phyloP scores from a whole-genome alignment of 1,140 invertebrate species.

The Lepidurus couesii region DNA sequence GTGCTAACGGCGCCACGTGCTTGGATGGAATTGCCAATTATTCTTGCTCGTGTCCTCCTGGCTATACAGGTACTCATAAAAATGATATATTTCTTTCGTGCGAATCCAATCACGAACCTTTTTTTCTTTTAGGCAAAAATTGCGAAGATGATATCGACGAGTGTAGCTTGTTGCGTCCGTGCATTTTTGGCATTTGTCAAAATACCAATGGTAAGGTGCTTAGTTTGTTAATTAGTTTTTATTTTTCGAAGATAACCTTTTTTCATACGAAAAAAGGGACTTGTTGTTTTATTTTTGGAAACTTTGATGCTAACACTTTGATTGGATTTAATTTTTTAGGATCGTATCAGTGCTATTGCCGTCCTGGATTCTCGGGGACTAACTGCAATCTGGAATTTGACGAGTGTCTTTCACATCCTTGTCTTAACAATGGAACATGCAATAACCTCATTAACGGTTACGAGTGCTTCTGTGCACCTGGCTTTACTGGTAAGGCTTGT shows the following conservation, averaged over 20 bases:
- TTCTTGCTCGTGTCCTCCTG: slow-evolving; percentile 69
- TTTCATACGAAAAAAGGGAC: not conserved
- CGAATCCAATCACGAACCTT: slow-evolving; percentile 33
- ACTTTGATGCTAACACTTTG: not conserved
- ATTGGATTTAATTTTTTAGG: slow-evolving; percentile 45
- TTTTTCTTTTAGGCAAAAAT: slow-evolving; percentile 50
- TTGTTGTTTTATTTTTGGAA: not conserved
- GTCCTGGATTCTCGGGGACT: slow-evolving; percentile 74
- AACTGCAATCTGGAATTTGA: slow-evolving; percentile 77
- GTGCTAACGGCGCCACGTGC: slow-evolving; percentile 52
- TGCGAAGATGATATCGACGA: slow-evolving; percentile 75
- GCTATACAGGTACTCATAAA: slow-evolving; percentile 61
- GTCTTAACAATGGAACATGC: slow-evolving; percentile 80
- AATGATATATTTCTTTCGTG: slow-evolving; percentile 52
- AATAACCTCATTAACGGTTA: slow-evolving; percentile 78
- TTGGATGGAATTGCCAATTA: slow-evolving; percentile 67
- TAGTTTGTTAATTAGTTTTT: not conserved
- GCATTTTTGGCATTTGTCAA: slow-evolving; percentile 74
- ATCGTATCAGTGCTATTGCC: slow-evolving; percentile 77
- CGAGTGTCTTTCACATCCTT: slow-evolving; percentile 81
- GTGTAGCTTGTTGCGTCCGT: slow-evolving; percentile 58
- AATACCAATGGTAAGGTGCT: slow-evolving; percentile 52
- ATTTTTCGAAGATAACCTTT: not conserved
- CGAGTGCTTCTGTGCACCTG: slow-evolving; percentile 72
- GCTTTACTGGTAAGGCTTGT: slow-evolving; percentile 58